Percentiles rank a stretch among this genome's conserved stretches.
Conservation (phyloP, 1,140 invertebrate genomes). For the Hypsibius dujardini region DNA sequence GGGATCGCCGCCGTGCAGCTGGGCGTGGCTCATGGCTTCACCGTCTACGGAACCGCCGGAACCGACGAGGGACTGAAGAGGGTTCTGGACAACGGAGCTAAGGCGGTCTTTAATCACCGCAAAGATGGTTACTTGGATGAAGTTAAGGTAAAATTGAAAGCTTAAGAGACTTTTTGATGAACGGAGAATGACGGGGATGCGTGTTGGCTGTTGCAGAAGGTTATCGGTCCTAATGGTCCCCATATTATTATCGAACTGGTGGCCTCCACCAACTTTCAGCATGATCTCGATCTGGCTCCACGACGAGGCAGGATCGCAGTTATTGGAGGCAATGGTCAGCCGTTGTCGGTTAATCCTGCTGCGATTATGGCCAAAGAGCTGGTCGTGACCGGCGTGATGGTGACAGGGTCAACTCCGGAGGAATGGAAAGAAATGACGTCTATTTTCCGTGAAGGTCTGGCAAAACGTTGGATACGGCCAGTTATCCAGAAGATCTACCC, state of each 20-base stretch:
- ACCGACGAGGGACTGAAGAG: background rate
- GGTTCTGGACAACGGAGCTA: background rate
- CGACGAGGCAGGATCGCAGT: background rate
- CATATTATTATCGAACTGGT: background rate
- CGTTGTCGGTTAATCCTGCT: background rate
- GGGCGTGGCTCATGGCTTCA: background rate
- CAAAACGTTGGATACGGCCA: too few species aligned
- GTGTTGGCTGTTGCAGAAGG: background rate
- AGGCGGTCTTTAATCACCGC: background rate
- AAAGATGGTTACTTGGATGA: background rate
- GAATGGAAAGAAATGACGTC: background rate
- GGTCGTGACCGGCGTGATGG: background rate
- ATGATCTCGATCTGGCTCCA: background rate
- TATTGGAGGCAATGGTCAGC: background rate
- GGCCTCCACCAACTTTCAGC: background rate
- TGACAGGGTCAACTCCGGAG: background rate
- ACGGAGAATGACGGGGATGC: background rate
- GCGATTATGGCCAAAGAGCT: background rate
- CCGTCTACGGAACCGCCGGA: background rate
- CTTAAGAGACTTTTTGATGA: background rate
- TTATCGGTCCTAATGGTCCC: background rate
- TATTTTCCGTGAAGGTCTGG: too few species aligned
- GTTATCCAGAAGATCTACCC: too few species aligned
- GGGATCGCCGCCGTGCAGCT: background rate
- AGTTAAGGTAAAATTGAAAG: background rate